Evolutionary conservation across 2,888 invertebrate genomes (phyloP).

Genomic region (Heliconius erato): DNA sequence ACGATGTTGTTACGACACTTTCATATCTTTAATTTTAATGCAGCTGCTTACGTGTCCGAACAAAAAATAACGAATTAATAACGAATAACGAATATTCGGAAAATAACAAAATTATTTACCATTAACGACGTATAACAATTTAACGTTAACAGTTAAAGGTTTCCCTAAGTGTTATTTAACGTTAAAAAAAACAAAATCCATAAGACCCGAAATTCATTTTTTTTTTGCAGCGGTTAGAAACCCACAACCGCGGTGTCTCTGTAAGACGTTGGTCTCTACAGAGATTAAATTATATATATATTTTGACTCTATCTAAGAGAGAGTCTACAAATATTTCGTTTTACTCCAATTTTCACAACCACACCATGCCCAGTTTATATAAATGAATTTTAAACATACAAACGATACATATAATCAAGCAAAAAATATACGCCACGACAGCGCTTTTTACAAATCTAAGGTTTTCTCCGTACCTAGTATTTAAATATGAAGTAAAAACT

Average conservation of each 20-base stretch:
- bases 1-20: constrained; percentile 17
- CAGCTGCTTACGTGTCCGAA: background rate
- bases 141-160: background rate
- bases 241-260: too few relatives aligned
- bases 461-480: background rate
- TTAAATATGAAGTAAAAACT: background rate
- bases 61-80: background rate
- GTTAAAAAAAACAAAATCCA: too few relatives aligned
- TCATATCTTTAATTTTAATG: constrained; percentile 5
- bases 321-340: too few relatives aligned
- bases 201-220: too few relatives aligned
- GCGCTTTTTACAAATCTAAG: background rate
- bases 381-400: too few relatives aligned
- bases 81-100: too few relatives aligned
- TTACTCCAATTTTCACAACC: too few relatives aligned
- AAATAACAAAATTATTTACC: background rate
- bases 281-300: too few relatives aligned
- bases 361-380: too few relatives aligned
- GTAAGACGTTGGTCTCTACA: too few relatives aligned
- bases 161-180: background rate
- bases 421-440: background rate
- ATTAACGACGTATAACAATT: background rate
- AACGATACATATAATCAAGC: background rate
- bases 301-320: too few relatives aligned
- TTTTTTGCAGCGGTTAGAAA: too few relatives aligned